Evolutionary conservation across 2,888 invertebrate species (phyloP).

Genomic region (Apeira syringaria): DNA sequence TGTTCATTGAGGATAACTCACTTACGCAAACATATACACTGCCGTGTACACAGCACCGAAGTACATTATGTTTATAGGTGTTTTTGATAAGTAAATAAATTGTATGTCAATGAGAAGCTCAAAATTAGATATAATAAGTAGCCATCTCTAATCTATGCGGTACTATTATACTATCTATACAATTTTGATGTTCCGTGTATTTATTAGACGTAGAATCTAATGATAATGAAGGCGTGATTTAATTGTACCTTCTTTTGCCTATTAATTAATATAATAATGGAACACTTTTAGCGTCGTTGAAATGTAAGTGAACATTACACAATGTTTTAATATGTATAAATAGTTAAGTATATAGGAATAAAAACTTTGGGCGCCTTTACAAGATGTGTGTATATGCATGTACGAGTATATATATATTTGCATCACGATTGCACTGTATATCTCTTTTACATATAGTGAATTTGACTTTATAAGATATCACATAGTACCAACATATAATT

Average conservation of each 20-base stretch:
- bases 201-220: slow-evolving; percentile 6
- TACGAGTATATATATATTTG: not conserved
- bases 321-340: not conserved
- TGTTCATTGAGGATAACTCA: too few relatives aligned
- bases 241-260: not conserved
- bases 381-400: not conserved
- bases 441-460: not conserved
- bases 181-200: slow-evolving; percentile 11
- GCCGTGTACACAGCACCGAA: slow-evolving; percentile 16
- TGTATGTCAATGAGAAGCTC: slow-evolving; percentile 23
- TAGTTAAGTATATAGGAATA: not conserved
- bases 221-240: not conserved
- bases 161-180: slow-evolving; percentile 8
- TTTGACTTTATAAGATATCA: not conserved
- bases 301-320: not conserved
- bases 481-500: too few relatives aligned
- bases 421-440: not conserved
- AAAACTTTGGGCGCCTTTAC: not conserved
- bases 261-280: not conserved
- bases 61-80: slow-evolving; percentile 6
- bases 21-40: slow-evolving; percentile 11
- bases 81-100: slow-evolving; percentile 13
- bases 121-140: slow-evolving; percentile 17
- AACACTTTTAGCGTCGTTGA: not conserved
- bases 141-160: slow-evolving; percentile 6